These are phyloP conservation scores for Tetragonula clypearis DNA, from an alignment of 1,140 invertebrate species.

Conservation along the genomic window DNA sequence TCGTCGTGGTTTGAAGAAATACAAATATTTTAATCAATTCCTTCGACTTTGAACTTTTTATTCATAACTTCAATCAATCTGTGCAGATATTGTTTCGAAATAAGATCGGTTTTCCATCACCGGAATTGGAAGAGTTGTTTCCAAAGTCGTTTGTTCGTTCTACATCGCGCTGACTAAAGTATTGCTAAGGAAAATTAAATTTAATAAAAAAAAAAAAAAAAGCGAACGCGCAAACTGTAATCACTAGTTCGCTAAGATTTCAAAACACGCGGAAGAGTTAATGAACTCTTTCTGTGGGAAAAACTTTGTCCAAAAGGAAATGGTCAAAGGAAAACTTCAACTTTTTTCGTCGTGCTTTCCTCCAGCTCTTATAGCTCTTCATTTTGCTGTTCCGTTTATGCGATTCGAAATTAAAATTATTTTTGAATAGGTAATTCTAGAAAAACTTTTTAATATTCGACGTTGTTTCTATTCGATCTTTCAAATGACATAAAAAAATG, in stretches of 20 bases:
- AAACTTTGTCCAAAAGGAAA: background rate
- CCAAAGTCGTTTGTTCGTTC: background rate
- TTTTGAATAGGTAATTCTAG: no score
- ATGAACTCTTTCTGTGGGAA: background rate
- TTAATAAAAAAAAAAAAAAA: background rate
- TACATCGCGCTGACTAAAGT: background rate
- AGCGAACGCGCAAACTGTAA: background rate
- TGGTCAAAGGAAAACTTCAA: background rate
- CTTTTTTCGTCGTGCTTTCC: background rate
- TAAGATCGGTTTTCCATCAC: background rate
- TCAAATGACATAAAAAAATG: no score
- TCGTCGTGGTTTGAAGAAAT: background rate
- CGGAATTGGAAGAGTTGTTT: background rate
- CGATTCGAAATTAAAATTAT: no score
- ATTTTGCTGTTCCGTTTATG: no score
- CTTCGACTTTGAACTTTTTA: background rate
- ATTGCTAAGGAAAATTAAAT: background rate
- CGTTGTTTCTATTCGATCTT: no score
- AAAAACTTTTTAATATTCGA: no score
- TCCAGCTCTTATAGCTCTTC: background rate
- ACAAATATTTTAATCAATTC: background rate
- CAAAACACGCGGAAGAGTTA: background rate
- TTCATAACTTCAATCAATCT: background rate
- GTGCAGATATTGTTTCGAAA: background rate
- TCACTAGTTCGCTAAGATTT: background rate